Percentiles rank a stretch among this genome's conserved stretches.
Conservation (phyloP, 2,797 vertebrate genomes). For the Phoeniculus purpureus region DNA sequence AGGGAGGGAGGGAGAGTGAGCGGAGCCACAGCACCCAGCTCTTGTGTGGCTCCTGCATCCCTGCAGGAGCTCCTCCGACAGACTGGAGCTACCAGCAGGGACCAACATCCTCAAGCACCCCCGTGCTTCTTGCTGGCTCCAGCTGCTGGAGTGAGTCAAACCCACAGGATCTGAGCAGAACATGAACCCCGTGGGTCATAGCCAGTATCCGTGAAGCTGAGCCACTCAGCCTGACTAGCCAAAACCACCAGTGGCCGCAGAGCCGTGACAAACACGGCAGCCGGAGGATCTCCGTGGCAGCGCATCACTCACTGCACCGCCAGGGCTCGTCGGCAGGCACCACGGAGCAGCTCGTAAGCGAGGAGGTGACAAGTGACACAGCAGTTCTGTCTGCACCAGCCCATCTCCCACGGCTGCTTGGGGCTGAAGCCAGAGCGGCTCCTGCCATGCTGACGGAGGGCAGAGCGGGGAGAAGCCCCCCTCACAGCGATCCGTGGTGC, state of each 20-base stretch:
- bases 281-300: slow-evolving; percentile 46
- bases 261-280: not conserved
- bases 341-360: not conserved
- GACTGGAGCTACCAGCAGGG: not conserved
- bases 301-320: slow-evolving; percentile 17
- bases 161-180: not conserved
- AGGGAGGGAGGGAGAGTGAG: not conserved
- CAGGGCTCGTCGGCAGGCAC: slow-evolving; percentile 1
- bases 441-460: not conserved
- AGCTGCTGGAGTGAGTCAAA: not conserved
- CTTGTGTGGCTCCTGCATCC: not conserved
- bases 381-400: not conserved
- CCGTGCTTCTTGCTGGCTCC: not conserved
- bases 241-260: not conserved
- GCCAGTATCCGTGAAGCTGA: not conserved
- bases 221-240: not conserved
- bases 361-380: slow-evolving; percentile 45
- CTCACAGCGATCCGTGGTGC: not conserved
- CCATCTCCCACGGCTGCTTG: not conserved
- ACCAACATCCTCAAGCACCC: not conserved
- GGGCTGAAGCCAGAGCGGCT: not conserved
- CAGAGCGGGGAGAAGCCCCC: not conserved
- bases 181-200: not conserved
- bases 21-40: not conserved
- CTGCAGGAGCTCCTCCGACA: not conserved